Percentiles rank a stretch among this genome's conserved stretches.
Evolutionary conservation across 2,888 invertebrate genomes (phyloP).

Genomic region (Eupithecia exiguata): DNA sequence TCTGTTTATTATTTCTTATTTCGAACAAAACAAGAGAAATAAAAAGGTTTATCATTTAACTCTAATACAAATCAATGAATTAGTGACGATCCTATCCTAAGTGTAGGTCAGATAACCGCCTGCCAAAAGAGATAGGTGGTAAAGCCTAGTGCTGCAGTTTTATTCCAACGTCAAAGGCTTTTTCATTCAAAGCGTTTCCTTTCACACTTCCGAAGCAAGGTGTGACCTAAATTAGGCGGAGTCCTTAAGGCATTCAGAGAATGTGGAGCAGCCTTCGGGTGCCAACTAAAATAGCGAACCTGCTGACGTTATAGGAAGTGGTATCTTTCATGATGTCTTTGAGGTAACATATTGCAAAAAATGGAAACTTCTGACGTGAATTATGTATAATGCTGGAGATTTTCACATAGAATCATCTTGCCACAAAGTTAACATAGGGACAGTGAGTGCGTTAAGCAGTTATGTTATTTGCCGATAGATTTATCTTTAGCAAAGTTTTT

Average conservation of each 20-base stretch:
- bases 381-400: neutral
- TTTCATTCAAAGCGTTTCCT: conserved; percentile 33
- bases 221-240: conserved; percentile 64
- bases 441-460: too few relatives aligned
- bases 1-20: too few relatives aligned
- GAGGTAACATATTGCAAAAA: conserved; percentile 7
- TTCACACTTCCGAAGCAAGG: conserved; percentile 38
- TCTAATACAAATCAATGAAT: neutral
- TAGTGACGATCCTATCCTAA: neutral
- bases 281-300: conserved; percentile 35
- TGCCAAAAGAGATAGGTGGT: neutral
- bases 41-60: neutral
- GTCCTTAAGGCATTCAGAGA: conserved; percentile 59
- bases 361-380: neutral
- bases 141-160: neutral
- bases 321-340: conserved; percentile 18
- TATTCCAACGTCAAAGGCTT: conserved; percentile 24
- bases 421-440: too few relatives aligned
- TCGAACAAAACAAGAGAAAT: too few relatives aligned
- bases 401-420: neutral
- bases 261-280: conserved; percentile 52
- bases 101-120: neutral
- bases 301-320: conserved; percentile 15
- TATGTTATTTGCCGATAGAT: too few relatives aligned
- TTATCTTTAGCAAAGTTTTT: too few relatives aligned